Base-by-base conservation (phyloP, 1,140 invertebrate species). In the Drosophila tani region DNA sequence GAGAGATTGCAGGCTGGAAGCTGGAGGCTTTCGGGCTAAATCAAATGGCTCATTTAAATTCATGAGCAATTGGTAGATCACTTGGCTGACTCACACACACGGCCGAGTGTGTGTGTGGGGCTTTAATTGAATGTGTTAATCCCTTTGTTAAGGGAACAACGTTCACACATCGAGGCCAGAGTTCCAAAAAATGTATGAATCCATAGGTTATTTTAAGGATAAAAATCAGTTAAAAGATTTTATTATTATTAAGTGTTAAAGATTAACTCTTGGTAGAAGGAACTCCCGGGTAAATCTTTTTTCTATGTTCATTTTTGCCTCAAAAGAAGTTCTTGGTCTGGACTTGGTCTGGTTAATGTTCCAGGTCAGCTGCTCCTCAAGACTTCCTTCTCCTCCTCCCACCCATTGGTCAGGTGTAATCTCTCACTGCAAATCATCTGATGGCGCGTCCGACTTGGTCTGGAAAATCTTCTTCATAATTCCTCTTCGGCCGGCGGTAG, bases 401-500 rank as follows among this genome's bases (percentile, higher is more conserved):
- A 4, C 1, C 43, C n/a, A 15, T 8, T 63, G 79, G 66, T 76
- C 84, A 87, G 83, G 83, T 87, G 83, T 88, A 87, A 88, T 80
- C 65, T 80, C 80, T 63, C 62, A 63, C 60, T 67, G 79, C 79
- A 87, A 82, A 87, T 87, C 83, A 86, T 87, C 79, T 70, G 77
- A 65, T 81, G 75, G 57, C 57, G 17, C 19, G 15, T 12, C 60
- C 64, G 57, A 29, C 50, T 56, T 47, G 58, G 67, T 75, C 76
- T 32, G 79, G 62, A 24, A 71, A 78, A 74, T 80, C 68, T 83
- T 83, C 76, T 78, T 87, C 83, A 87, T 87, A 88, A 87, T 83
- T 87, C 60, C 65, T 70, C 53, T 32, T 57, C 35, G 19, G 21
- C 15, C 15, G 17, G 41, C 15, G 27, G 32, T 17, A 53, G 59